These are phyloP conservation scores for Actinopyga echinites DNA, from an alignment of 53 echinoderm and acorn worm genomes.

Conservation along the genomic window DNA sequence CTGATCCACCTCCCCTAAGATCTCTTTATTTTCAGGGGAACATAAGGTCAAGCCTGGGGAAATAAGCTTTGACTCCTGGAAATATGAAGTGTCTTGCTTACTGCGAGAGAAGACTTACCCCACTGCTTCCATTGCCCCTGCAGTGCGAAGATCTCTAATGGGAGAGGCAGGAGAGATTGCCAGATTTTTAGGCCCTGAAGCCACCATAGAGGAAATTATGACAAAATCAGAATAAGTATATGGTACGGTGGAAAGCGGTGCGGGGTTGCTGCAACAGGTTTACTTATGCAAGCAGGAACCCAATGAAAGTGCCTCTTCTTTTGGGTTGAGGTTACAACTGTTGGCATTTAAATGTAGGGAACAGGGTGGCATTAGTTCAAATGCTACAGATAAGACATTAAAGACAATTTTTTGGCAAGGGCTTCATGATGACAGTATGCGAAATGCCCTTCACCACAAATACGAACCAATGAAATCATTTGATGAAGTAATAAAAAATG, in stretches of 20 bases:
- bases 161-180: background rate
- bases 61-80: background rate
- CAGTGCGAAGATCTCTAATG: background rate
- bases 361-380: background rate
- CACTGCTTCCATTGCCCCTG: background rate
- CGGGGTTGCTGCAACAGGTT: constrained; percentile 28
- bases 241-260: constrained; percentile 28
- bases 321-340: background rate
- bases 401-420: constrained; percentile 32
- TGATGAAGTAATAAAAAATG: background rate
- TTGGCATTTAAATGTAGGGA: background rate
- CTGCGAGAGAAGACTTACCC: background rate
- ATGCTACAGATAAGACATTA: background rate
- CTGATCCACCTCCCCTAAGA: background rate
- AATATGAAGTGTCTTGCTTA: background rate
- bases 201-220: background rate
- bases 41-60: background rate
- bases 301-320: background rate
- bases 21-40: background rate
- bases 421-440: background rate
- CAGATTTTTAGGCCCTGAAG: background rate
- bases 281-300: background rate
- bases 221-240: background rate
- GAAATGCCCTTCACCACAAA: background rate
- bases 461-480: background rate